Conservation (phyloP, 1,140 invertebrate genomes). For the Orussus abietinus region DNA sequence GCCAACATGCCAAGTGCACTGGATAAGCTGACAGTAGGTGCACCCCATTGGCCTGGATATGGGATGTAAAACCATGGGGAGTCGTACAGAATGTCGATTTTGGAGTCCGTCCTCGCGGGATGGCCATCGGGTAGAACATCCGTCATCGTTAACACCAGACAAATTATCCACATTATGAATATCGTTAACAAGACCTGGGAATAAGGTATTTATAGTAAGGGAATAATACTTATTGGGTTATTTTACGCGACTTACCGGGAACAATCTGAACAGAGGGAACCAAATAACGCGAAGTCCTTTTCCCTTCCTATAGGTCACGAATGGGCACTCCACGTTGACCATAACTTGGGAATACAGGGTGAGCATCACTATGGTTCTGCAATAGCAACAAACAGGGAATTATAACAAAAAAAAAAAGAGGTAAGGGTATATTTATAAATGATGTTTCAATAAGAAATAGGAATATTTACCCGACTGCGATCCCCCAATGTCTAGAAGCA, state of each 20-base stretch:
- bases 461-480: slow-evolving; percentile 66
- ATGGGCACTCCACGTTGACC: slow-evolving; percentile 64
- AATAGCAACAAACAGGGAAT: too few relatives aligned
- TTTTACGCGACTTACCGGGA: slow-evolving; percentile 62
- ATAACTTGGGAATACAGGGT: slow-evolving; percentile 81
- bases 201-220: not conserved
- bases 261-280: slow-evolving; percentile 77
- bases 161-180: slow-evolving; percentile 74
- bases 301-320: slow-evolving; percentile 59
- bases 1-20: slow-evolving; percentile 81
- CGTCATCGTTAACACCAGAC: slow-evolving; percentile 68
- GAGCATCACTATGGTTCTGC: slow-evolving; percentile 75
- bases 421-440: slow-evolving; percentile 10
- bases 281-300: slow-evolving; percentile 58
- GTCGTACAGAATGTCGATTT: slow-evolving; percentile 66
- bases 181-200: slow-evolving; percentile 76
- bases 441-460: too few relatives aligned
- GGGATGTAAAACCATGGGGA: slow-evolving; percentile 82
- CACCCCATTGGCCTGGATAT: slow-evolving; percentile 86
- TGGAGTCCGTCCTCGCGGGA: slow-evolving; percentile 74
- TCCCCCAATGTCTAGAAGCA: slow-evolving; percentile 77
- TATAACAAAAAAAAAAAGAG: slow-evolving; percentile 43
- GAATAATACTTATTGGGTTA: slow-evolving; percentile 3
- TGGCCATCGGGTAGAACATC: slow-evolving; percentile 65
- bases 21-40: slow-evolving; percentile 70